phyloP scores from a whole-genome alignment of 2,113 vertebrate genomes.

The Petrocephalus zakoni region DNA sequence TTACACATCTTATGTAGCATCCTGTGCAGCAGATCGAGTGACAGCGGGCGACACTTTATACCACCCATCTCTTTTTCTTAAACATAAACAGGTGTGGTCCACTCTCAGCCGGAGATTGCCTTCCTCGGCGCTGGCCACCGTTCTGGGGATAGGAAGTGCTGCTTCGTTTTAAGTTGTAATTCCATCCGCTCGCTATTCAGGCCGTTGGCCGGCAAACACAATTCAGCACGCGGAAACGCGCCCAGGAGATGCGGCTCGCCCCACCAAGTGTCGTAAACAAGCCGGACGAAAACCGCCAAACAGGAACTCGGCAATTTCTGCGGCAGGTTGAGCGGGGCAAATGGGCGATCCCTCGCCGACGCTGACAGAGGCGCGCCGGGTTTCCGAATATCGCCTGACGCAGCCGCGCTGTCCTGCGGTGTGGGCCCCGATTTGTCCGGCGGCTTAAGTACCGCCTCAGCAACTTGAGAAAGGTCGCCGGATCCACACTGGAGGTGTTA shows the following conservation, averaged over 20 bases:
- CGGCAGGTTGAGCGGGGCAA: background rate
- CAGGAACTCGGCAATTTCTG: background rate
- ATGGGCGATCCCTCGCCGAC: background rate
- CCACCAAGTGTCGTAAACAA: background rate
- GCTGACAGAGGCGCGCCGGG: background rate
- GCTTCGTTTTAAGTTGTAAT: background rate
- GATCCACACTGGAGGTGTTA: background rate
- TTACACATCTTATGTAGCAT: background rate
- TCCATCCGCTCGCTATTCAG: background rate
- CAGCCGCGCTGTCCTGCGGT: background rate
- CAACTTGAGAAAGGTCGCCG: background rate
- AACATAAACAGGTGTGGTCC: conserved; percentile 13
- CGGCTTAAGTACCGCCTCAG: background rate
- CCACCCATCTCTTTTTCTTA: background rate
- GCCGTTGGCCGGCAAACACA: background rate
- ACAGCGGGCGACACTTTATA: background rate
- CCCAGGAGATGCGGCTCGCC: background rate
- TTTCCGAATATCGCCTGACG: background rate
- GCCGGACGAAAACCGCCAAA: background rate
- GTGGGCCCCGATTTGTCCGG: background rate
- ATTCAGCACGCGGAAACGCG: background rate
- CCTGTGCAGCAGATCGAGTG: background rate
- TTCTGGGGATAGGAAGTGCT: background rate
- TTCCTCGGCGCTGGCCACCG: background rate
- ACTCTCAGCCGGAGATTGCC: background rate